phyloP scores from a whole-genome alignment of 1,140 invertebrate genomes.

The Euschistus heros region DNA sequence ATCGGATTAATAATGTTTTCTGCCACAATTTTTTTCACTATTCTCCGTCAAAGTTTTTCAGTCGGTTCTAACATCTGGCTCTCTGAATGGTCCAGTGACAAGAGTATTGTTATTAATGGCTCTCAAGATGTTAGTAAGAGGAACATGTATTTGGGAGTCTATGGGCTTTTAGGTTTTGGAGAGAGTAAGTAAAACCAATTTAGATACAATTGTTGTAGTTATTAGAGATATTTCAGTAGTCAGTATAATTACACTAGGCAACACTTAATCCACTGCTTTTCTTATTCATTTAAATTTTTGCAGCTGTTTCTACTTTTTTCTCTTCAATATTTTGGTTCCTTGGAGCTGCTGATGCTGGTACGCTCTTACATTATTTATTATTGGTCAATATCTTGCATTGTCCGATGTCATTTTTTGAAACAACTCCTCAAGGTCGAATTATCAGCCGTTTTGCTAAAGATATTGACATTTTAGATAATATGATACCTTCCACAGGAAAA shows the following conservation, averaged over 20 bases:
- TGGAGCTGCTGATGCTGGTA: conserved; percentile 49
- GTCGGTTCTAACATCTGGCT: conserved; percentile 46
- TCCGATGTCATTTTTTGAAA: conserved; percentile 65
- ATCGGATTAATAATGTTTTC: conserved; percentile 27
- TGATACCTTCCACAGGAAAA: conserved; percentile 32
- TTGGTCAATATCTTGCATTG: conserved; percentile 50
- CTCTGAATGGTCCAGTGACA: conserved; percentile 39
- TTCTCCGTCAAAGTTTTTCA: conserved; percentile 32
- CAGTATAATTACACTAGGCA: too few relatives aligned
- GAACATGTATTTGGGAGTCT: conserved; percentile 37
- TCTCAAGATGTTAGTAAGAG: conserved; percentile 21
- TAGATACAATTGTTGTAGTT: neutral
- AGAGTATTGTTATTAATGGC: conserved; percentile 22
- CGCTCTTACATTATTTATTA: conserved; percentile 45
- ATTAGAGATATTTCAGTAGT: neutral
- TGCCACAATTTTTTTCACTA: conserved; percentile 35
- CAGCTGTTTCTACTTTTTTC: conserved; percentile 34
- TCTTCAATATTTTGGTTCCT: conserved; percentile 42
- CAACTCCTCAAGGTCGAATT: conserved; percentile 57
- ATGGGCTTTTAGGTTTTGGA: conserved; percentile 36
- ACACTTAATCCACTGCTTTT: too few relatives aligned
- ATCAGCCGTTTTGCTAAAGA: conserved; percentile 65
- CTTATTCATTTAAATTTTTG: neutral
- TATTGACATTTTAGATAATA: conserved; percentile 52
- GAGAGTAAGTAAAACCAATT: conserved; percentile 32